A percentile compares a stretch with the other conserved stretches of the same genome.
Evolutionary conservation across 2,888 invertebrate genomes (phyloP).

Genomic region (Rhogogaster chlorosoma): DNA sequence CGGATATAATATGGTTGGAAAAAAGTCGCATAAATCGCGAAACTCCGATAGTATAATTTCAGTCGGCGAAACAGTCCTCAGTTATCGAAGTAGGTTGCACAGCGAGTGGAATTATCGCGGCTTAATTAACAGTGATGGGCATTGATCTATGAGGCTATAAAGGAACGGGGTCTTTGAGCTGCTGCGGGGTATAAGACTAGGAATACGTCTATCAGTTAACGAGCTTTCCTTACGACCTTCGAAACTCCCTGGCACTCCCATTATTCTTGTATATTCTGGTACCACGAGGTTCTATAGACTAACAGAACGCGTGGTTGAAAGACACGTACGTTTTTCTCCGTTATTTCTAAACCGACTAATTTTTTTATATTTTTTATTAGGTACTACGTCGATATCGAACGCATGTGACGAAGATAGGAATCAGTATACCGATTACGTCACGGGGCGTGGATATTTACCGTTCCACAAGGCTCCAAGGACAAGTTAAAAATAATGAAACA

Average conservation of each 20-base stretch:
- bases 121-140: slow-evolving; percentile 16
- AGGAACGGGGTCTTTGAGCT: neutral
- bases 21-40: neutral
- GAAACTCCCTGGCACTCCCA: slow-evolving; percentile 2
- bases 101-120: slow-evolving; percentile 2
- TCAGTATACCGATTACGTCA: neutral
- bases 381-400: neutral
- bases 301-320: neutral
- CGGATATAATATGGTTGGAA: neutral
- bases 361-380: neutral
- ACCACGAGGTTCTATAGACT: neutral
- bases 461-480: neutral
- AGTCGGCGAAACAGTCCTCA: neutral
- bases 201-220: slow-evolving; percentile 8
- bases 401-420: slow-evolving; percentile 2
- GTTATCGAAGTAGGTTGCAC: slow-evolving; percentile 1
- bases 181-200: neutral
- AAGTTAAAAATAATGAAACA: neutral
- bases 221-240: neutral
- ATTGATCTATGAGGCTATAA: slow-evolving; percentile 16
- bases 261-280: neutral
- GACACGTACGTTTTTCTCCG: neutral
- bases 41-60: neutral
- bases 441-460: neutral
- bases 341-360: neutral